These are phyloP conservation scores for Chaitophorus viminalis DNA, from an alignment of 2,888 invertebrate genomes.

Conservation along the genomic window DNA sequence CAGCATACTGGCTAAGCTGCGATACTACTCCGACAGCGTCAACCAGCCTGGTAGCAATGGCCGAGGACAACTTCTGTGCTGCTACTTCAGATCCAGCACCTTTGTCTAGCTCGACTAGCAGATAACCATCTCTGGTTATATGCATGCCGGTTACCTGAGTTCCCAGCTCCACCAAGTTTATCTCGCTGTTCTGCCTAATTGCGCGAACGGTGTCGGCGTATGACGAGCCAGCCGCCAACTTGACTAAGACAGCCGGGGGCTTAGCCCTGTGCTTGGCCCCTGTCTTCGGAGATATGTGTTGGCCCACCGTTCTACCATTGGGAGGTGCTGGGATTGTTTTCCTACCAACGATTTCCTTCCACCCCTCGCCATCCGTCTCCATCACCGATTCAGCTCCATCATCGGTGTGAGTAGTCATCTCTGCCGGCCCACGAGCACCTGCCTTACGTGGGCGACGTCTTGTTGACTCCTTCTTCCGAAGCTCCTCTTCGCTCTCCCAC, in stretches of 20 bases:
- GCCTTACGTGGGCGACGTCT: constrained; percentile 1
- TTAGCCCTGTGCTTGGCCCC: constrained; percentile 11
- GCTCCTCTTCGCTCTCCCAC: constrained; percentile 1
- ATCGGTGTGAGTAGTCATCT: constrained; percentile 12
- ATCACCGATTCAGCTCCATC: neutral
- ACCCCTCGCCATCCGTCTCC: neutral
- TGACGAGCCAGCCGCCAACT: constrained; percentile 1
- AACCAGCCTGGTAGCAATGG: neutral
- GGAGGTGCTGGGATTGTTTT: neutral
- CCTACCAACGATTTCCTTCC: constrained; percentile 8
- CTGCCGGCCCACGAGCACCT: constrained; percentile 6
- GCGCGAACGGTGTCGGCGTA: neutral
- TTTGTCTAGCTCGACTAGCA: constrained; percentile 4
- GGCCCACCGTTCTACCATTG: constrained; percentile 6
- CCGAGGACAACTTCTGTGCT: neutral
- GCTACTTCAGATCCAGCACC: neutral
- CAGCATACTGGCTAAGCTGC: constrained; percentile 7
- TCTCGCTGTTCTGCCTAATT: too few species aligned
- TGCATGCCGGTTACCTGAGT: constrained; percentile 11
- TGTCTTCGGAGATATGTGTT: neutral
- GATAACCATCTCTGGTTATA: constrained; percentile 4
- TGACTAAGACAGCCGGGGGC: neutral
- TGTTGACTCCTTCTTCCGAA: neutral
- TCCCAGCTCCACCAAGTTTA: constrained; percentile 1
- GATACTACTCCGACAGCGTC: neutral